phyloP scores from a whole-genome alignment of 2,797 vertebrate species.

The Silurus aristotelis region DNA sequence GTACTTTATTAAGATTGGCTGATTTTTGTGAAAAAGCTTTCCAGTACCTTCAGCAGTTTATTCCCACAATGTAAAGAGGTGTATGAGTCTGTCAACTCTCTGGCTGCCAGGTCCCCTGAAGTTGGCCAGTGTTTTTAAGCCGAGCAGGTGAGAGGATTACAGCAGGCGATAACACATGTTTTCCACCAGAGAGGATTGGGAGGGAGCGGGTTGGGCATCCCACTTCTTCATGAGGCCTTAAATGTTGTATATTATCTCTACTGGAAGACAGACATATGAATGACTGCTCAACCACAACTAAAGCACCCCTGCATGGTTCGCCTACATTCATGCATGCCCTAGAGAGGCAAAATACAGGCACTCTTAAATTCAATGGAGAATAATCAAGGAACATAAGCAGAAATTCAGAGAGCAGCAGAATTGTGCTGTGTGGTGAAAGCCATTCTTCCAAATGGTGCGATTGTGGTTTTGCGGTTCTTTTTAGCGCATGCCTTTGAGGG shows the following conservation, averaged over 20 bases:
- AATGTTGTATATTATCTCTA: constrained; percentile 58
- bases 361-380: neutral
- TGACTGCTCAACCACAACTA: constrained; percentile 52
- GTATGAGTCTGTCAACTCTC: constrained; percentile 31
- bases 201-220: constrained; percentile 48
- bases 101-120: constrained; percentile 31
- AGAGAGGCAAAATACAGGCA: neutral
- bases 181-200: constrained; percentile 55
- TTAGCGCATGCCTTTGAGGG: constrained; percentile 1
- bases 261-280: constrained; percentile 49
- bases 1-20: neutral
- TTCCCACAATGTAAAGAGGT: constrained; percentile 4
- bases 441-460: neutral
- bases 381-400: neutral
- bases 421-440: neutral
- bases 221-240: constrained; percentile 48
- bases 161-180: constrained; percentile 58
- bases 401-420: constrained; percentile 11
- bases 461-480: constrained; percentile 9
- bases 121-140: constrained; percentile 29
- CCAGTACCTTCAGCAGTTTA: constrained; percentile 15
- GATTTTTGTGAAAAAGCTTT: constrained; percentile 9
- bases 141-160: constrained; percentile 63
- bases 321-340: constrained; percentile 6
- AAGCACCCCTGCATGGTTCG: constrained; percentile 19